phyloP scores from a whole-genome alignment of 1,140 invertebrate species.

The Varroa destructor region DNA sequence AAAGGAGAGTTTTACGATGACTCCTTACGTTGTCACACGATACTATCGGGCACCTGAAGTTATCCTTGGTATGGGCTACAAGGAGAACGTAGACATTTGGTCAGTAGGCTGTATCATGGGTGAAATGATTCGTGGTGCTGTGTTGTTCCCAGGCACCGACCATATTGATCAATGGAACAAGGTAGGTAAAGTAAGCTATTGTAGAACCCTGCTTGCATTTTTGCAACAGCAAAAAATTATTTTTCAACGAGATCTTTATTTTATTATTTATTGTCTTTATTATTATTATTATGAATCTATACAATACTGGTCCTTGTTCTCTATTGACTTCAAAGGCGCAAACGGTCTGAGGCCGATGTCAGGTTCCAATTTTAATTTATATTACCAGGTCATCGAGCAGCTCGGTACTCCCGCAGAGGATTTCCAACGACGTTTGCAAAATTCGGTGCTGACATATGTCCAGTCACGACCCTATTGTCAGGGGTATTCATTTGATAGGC shows the following conservation, averaged over 20 bases:
- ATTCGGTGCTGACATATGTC: conserved; percentile 48
- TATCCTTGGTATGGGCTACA: conserved; percentile 49
- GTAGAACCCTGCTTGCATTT: too few species aligned
- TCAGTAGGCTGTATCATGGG: conserved; percentile 51
- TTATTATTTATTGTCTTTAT: background rate
- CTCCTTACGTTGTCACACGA: conserved; percentile 49
- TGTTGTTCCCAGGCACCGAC: conserved; percentile 49
- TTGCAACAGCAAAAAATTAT: background rate
- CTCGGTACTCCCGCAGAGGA: conserved; percentile 46
- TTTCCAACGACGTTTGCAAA: conserved; percentile 45
- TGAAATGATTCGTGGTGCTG: conserved; percentile 47
- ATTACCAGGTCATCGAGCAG: conserved; percentile 49
- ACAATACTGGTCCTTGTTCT: background rate
- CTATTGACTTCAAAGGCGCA: too few species aligned
- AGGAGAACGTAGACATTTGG: conserved; percentile 49
- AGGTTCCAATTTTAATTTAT: conserved; percentile 32
- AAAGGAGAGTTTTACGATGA: conserved; percentile 45
- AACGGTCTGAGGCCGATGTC: too few species aligned
- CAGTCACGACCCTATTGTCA: conserved; percentile 44
- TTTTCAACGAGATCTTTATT: conserved; percentile 29
- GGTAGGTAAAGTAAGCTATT: conserved; percentile 31
- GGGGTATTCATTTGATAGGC: conserved; percentile 42
- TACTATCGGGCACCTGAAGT: conserved; percentile 51
- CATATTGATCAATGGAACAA: conserved; percentile 42
- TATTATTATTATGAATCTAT: background rate